A percentile compares a stretch with the other conserved stretches of the same genome.
These are phyloP conservation scores for Patella caerulea DNA, from an alignment of 2,888 invertebrate species.

Conservation along the genomic window DNA sequence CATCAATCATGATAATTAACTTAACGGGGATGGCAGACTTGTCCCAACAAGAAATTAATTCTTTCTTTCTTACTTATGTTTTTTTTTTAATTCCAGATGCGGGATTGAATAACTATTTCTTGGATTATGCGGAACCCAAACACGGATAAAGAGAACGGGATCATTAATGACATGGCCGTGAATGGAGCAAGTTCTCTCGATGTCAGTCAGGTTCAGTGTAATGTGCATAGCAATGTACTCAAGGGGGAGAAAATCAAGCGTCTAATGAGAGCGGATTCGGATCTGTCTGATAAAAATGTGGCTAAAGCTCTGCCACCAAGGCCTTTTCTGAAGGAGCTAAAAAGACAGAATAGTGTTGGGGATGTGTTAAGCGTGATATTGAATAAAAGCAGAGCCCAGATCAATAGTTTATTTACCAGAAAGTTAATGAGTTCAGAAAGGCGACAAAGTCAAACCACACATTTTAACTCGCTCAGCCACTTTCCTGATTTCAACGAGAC, in stretches of 20 bases:
- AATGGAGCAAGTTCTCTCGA: not conserved
- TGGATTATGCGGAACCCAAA: not conserved
- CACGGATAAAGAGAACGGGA: not conserved
- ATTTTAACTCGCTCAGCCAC: not conserved
- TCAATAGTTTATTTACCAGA: constrained; percentile 7
- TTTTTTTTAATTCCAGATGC: too few relatives aligned
- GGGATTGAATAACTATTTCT: too few relatives aligned
- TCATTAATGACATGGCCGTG: not conserved
- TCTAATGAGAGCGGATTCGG: not conserved
- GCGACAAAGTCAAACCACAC: not conserved
- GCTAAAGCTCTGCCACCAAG: not conserved
- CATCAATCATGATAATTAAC: too few relatives aligned
- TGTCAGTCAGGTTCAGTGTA: not conserved
- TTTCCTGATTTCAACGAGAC: not conserved
- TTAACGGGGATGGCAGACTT: too few relatives aligned
- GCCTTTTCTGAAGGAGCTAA: not conserved
- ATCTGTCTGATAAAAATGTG: not conserved
- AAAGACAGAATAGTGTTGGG: not conserved
- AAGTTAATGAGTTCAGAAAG: not conserved
- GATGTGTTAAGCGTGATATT: constrained; percentile 1
- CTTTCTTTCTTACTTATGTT: too few relatives aligned
- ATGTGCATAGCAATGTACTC: not conserved
- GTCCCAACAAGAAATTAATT: too few relatives aligned
- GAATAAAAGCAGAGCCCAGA: not conserved
- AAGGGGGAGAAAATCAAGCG: not conserved